Evolutionary conservation across 2,888 invertebrate species (phyloP).

Genomic region (Geotrupes spiniger): DNA sequence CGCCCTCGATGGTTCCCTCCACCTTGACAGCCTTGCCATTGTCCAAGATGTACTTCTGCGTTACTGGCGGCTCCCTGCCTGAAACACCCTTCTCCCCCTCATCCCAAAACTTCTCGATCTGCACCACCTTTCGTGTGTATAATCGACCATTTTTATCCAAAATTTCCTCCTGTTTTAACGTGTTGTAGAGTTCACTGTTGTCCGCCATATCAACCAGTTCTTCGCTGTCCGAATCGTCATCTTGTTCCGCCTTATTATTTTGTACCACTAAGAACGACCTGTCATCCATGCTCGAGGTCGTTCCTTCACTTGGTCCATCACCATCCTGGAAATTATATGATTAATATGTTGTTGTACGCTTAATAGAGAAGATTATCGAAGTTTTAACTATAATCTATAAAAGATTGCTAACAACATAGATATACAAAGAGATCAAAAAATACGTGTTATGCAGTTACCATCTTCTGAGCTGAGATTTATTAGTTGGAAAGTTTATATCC

Average conservation of each 20-base stretch:
- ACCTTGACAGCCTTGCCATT: slow-evolving; percentile 35
- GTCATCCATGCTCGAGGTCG: slow-evolving; percentile 10
- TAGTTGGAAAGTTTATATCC: too few relatives aligned
- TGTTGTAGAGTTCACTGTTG: slow-evolving; percentile 37
- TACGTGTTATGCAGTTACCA: too few relatives aligned
- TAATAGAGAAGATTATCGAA: too few relatives aligned
- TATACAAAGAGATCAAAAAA: too few relatives aligned
- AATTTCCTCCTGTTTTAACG: slow-evolving; percentile 52
- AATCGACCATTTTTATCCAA: slow-evolving; percentile 53
- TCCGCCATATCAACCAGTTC: slow-evolving; percentile 17
- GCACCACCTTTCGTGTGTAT: slow-evolving; percentile 56
- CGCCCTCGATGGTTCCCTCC: slow-evolving; percentile 29
- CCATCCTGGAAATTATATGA: slow-evolving; percentile 16
- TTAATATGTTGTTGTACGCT: too few relatives aligned
- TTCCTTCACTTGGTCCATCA: slow-evolving; percentile 21
- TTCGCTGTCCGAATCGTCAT: slow-evolving; percentile 17
- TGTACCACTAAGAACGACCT: slow-evolving; percentile 18
- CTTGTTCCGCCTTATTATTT: slow-evolving; percentile 10
- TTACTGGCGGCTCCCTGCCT: slow-evolving; percentile 28
- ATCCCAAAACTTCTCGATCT: slow-evolving; percentile 59
- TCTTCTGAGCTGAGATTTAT: too few relatives aligned
- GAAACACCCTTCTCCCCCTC: slow-evolving; percentile 34
- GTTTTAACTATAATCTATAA: too few relatives aligned
- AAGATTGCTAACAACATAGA: too few relatives aligned
- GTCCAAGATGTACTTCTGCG: slow-evolving; percentile 35